Evolutionary conservation across 2,888 invertebrate genomes (phyloP), one percentile per base, ranked within the genome.

Genomic region (Dysmachus trigonus): DNA sequence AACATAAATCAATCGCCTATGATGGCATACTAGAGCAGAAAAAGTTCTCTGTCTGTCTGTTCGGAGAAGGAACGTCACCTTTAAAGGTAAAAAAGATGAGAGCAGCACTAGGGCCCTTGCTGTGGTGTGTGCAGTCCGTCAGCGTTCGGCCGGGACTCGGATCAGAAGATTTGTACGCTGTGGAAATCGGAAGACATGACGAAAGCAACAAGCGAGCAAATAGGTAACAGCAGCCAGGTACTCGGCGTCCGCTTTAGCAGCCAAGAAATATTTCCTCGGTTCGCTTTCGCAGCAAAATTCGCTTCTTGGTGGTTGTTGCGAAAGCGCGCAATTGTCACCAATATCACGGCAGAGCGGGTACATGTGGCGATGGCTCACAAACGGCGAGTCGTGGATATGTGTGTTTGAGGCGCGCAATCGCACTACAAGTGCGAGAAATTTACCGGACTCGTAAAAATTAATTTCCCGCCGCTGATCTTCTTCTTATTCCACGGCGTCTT

Each of bases 371-470:
- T 10, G 71, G 33, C 18, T 73, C 73, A 33, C 33, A 33, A 33
- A 15, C 15, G 73, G 18, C 27, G 13, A 0, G 27, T 10, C 41
- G 18, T 31, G 2, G 27, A 8, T 79, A 51, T 79, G 47, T 79
- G 51, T 76, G 35, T 6, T 76, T 33, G 79, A 3, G 27, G 31
- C 51, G 79, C 79, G 79, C 79, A 79, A 79, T 79, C 79, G 79
- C 79, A 51, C 15, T 30, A 27, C 79, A 51, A 79, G 47, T 30
- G 51, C 41, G 51, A 51, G 79, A n/a, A 79, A 79, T 51, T 79
- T 51, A 31, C 30, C 41, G 47, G 15, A 30, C 51, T 79, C 79
- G 31, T 51, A 31, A 31, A 62, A 79, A 51, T 27, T 30, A 79
- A 31, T 51, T 79, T 79, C 51, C 41, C 41, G 22, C 13, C n/a